A percentile compares a stretch with the other conserved stretches of the same genome.
Evolutionary conservation across 2,113 vertebrate genomes (phyloP).

Genomic region (Dasypus novemcinctus): DNA sequence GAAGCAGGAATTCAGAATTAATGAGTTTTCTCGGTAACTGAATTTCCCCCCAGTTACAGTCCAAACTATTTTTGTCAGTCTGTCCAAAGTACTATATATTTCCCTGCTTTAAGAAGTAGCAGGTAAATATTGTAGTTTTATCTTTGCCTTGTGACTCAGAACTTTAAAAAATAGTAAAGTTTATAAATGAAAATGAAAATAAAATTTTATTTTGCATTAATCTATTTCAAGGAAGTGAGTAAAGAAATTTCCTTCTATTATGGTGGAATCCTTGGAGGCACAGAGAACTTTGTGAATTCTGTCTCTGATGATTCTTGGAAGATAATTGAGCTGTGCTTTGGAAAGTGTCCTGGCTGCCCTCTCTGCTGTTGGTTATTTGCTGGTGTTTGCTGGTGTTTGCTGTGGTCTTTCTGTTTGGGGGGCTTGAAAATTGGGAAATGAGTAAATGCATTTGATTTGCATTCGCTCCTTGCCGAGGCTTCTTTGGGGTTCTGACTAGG

Average conservation of each 20-base stretch:
- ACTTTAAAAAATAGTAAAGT: neutral
- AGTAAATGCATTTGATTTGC: neutral
- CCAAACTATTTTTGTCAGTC: neutral
- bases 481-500: neutral
- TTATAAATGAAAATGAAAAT: neutral
- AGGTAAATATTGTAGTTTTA: neutral
- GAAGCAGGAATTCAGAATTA: neutral
- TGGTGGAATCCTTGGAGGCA: neutral
- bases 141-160: neutral
- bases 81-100: neutral
- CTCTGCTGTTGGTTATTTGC: neutral
- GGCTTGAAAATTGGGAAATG: neutral
- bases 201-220: neutral
- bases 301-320: neutral
- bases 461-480: neutral
- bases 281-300: neutral
- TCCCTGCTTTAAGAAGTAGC: neutral
- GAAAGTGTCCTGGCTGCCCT: neutral
- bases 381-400: fast-evolving
- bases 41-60: neutral
- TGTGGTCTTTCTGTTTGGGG: neutral
- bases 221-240: neutral
- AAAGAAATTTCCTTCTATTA: neutral
- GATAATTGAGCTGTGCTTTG: neutral
- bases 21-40: neutral